phyloP scores from a whole-genome alignment of 2,797 vertebrate genomes.

The Leuciscus waleckii region DNA sequence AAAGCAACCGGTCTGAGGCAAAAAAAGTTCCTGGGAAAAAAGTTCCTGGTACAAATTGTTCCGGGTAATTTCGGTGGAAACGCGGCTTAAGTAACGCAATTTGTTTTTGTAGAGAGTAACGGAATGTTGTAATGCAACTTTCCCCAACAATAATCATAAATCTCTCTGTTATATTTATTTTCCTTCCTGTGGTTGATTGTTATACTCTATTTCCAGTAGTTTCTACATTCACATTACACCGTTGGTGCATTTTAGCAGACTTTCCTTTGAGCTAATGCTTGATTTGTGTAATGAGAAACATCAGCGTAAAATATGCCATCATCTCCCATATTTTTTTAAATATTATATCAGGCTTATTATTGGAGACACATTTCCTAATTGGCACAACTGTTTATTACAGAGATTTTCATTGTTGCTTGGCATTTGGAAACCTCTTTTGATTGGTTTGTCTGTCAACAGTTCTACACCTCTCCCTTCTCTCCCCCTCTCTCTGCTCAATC shows the following conservation, averaged over 20 bases:
- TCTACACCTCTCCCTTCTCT: background rate
- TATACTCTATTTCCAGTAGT: background rate
- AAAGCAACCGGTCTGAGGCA: no score
- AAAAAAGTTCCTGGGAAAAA: no score
- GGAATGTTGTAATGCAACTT: background rate
- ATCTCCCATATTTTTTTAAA: background rate
- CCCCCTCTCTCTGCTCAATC: background rate
- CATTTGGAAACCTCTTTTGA: background rate
- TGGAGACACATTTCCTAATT: background rate
- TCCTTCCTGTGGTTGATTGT: background rate
- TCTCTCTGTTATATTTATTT: background rate
- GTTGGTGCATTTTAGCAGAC: background rate
- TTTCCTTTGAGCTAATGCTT: background rate
- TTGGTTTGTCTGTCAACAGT: conserved; percentile 6
- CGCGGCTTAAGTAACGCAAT: background rate
- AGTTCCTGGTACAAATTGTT: no score
- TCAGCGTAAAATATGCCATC: background rate
- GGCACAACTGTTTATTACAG: conserved; percentile 9
- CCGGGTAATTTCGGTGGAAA: no score
- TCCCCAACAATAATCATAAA: background rate
- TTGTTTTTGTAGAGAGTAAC: background rate
- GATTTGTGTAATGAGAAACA: background rate
- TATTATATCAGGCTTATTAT: background rate
- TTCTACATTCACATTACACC: background rate
- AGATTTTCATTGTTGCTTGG: background rate